Conservation (phyloP, 2,888 invertebrate species). For the Hedychridium roseum region DNA sequence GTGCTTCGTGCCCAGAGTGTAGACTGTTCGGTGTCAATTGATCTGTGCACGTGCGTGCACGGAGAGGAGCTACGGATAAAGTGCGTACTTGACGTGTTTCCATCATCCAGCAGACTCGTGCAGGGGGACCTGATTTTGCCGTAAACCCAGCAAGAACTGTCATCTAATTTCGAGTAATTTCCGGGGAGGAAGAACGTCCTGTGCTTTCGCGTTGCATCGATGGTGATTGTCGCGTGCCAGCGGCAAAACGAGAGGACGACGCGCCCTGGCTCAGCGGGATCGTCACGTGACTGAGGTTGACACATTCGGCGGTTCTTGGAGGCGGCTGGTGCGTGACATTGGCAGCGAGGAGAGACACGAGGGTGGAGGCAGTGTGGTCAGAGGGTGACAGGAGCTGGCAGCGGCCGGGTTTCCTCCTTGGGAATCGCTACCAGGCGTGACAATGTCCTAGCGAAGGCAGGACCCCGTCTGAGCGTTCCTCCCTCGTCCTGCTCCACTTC, state of each 20-base stretch:
- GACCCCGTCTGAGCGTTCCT: slow-evolving; percentile 47
- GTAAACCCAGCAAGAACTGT: too few species aligned
- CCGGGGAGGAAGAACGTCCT: too few species aligned
- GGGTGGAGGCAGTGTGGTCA: slow-evolving; percentile 33
- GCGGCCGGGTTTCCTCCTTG: slow-evolving; percentile 32
- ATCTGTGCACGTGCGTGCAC: too few species aligned
- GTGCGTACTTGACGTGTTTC: too few species aligned
- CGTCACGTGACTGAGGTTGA: slow-evolving; percentile 35
- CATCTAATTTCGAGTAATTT: too few species aligned
- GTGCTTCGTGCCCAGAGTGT: too few species aligned
- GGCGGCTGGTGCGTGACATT: slow-evolving; percentile 14
- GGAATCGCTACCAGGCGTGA: slow-evolving; percentile 34
- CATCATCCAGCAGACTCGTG: too few species aligned
- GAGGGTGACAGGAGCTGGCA: slow-evolving; percentile 30
- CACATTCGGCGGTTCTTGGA: slow-evolving; percentile 17
- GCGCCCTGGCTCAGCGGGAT: too few species aligned
- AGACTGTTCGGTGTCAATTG: too few species aligned
- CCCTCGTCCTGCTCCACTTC: slow-evolving; percentile 48
- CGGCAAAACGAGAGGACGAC: background rate
- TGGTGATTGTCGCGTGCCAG: background rate
- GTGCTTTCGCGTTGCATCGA: too few species aligned
- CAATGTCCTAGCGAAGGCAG: slow-evolving; percentile 61
- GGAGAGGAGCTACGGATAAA: too few species aligned
- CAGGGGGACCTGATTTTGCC: too few species aligned
- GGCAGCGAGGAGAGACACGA: slow-evolving; percentile 41